Evolutionary conservation across 2,888 invertebrate species (phyloP), one percentile per base, ranked within the genome.

Genomic region (Sthenelais limicola): DNA sequence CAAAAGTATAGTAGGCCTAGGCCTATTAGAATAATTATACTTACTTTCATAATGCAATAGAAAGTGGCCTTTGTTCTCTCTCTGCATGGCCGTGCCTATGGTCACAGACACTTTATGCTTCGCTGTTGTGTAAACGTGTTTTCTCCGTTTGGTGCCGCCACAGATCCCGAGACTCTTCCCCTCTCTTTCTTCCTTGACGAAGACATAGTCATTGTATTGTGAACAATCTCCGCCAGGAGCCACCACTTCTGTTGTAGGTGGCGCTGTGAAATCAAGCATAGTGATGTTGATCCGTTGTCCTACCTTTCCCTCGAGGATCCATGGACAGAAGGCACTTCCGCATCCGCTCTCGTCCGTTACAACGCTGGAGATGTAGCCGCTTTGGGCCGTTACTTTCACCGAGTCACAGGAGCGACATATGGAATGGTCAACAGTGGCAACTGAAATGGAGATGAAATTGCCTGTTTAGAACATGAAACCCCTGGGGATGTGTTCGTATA

Each of bases 341-440:
- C 70, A 70, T 2, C 54, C 54, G 18, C 51, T 54, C 43, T 54
- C 56, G 38, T 70, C 52, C 26, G 70, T 70, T 18, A 70, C 56
- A 24, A 70, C 70, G 43, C 70, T 70, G 52, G 54, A 54, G 54
- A 70, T 70, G 43, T 54, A 70, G 24, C 70, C 70, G 52, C 38
- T 33, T 12, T 28, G 54, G 4, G 52, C 38, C 12, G 70, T 70
- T 38, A 70, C 51, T 28, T 70, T 70, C 24, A 70, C 56, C 32
- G 70, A 70, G 56, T 70, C 70, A 43, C 70, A 70, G 15, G 70
- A 70, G 15, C 51, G 35, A 52, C 70, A 70, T 33, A 70, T 51
- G 38, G 54, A 15, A 28, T 38, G 51, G 32, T 70, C 70, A 21
- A 70, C 38, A 26, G 52, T 70, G 28, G 70, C 70, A 21, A 70